phyloP scores from a whole-genome alignment of 2,113 vertebrate genomes.

The Phyllopteryx taeniolatus region DNA sequence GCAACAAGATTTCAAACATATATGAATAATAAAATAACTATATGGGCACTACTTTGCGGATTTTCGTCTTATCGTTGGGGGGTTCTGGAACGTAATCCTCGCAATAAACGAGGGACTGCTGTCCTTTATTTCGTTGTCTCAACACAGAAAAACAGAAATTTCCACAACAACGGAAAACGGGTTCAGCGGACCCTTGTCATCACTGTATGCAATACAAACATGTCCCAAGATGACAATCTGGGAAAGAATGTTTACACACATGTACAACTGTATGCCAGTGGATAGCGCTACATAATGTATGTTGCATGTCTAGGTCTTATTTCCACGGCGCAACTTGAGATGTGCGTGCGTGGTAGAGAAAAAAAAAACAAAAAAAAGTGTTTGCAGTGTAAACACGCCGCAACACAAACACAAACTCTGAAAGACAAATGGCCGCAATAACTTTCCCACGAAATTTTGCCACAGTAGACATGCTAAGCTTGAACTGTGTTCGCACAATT shows the following conservation, averaged over 20 bases:
- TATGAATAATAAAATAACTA: no score
- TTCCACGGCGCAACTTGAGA: background rate
- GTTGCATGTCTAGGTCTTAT: background rate
- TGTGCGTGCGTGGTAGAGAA: slow-evolving; percentile 26
- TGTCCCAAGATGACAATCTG: no score
- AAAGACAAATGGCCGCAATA: background rate
- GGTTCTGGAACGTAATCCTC: no score
- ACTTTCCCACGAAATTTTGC: background rate
- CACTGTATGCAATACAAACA: background rate
- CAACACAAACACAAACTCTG: background rate
- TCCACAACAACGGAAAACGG: background rate
- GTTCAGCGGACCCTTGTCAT: background rate
- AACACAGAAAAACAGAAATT: no score
- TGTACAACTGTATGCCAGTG: background rate
- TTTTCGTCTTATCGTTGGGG: no score
- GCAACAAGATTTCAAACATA: no score
- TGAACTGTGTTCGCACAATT: background rate
- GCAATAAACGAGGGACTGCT: no score
- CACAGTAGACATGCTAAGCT: background rate
- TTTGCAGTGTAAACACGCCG: slow-evolving; percentile 33
- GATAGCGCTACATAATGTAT: background rate
- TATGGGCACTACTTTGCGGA: no score
- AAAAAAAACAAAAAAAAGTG: background rate
- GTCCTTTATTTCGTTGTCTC: no score
- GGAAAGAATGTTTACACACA: no score